Conservation (phyloP, 2,797 vertebrate species). For the Eulemur rubriventer region DNA sequence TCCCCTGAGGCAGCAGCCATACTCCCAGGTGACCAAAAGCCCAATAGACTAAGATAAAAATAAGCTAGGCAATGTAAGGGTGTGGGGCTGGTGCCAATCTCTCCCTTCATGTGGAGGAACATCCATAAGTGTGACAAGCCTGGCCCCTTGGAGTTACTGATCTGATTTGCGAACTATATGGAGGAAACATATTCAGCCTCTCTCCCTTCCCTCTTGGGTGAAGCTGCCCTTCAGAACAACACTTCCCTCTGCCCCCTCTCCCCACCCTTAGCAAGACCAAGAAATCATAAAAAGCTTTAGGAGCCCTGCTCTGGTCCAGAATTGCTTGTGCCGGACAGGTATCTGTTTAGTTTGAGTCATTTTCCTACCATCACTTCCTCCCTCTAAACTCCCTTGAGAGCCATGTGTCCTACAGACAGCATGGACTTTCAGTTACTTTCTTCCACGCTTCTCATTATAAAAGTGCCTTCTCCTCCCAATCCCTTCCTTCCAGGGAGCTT, state of each 20-base stretch:
- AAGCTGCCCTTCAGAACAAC: neutral
- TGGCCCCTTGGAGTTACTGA: neutral
- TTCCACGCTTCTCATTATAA: neutral
- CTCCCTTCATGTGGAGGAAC: neutral
- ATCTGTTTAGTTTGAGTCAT: neutral
- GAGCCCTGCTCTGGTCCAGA: neutral
- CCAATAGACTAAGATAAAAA: neutral
- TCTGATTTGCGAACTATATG: neutral
- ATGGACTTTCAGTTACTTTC: neutral
- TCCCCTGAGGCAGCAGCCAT: neutral
- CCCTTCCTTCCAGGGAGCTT: neutral
- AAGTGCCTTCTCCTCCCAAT: neutral
- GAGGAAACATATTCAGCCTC: neutral
- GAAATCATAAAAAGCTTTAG: neutral
- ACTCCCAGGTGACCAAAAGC: neutral
- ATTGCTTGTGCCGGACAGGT: too few species aligned
- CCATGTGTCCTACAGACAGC: neutral
- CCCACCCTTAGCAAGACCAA: neutral
- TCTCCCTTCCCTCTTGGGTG: neutral
- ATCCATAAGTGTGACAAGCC: neutral
- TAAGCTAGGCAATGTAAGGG: neutral
- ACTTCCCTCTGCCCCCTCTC: neutral
- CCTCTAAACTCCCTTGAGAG: neutral
- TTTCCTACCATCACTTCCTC: neutral
- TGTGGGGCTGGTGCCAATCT: fast-evolving